Evolutionary conservation across 2,888 invertebrate genomes (phyloP), one percentile per base, ranked within the genome.

Genomic region (Protula sp.): DNA sequence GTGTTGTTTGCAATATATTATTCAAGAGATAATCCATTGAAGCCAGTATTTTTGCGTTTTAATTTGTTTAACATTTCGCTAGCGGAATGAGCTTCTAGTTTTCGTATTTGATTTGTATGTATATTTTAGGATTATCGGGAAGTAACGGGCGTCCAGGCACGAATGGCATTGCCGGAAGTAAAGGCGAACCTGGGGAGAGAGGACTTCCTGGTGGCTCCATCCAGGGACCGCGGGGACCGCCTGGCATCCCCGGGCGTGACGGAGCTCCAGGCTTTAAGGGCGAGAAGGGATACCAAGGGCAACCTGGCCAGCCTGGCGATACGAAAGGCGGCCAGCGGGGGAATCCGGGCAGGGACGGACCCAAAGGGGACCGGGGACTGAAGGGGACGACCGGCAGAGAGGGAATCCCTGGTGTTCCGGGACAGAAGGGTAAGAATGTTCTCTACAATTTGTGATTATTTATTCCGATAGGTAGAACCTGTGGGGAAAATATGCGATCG

Each of bases 201-300:
- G 64, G 64, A 28, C 59, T 50, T 2, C 57, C 59, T 19, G 64
- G 64, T n/a, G 26, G 54, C 4, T 53, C 59, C n/a, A 55, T 47
- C 26, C 59, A 57, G 2, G 62, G 62, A 30, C 14, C 28, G 2
- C 57, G 31, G 22, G 58, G 57, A 29, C 22, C 38, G 9, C 5
- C 9, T 50, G 50, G 50, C 14, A 22, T 50, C 14, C 50, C 50
- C 24, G 50, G 50, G 5, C 14, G 50, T 22, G 60, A 60, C 31
- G 60, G 60, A 27, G n/a, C 27, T 19, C 30, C 47, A 27, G 62
- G 62, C 19, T 29, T 26, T 5, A 55, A 55, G 30, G 62, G 62
- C 52, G 59, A 55, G 2, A 19, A 26, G 2, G 55, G 50, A 50
- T 50, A 22, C 24, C 4, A 9, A 5, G 50, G 50, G 5, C 5